These are phyloP conservation scores for Hedychridium roseum DNA, from an alignment of 2,888 invertebrate genomes.

Conservation along the genomic window DNA sequence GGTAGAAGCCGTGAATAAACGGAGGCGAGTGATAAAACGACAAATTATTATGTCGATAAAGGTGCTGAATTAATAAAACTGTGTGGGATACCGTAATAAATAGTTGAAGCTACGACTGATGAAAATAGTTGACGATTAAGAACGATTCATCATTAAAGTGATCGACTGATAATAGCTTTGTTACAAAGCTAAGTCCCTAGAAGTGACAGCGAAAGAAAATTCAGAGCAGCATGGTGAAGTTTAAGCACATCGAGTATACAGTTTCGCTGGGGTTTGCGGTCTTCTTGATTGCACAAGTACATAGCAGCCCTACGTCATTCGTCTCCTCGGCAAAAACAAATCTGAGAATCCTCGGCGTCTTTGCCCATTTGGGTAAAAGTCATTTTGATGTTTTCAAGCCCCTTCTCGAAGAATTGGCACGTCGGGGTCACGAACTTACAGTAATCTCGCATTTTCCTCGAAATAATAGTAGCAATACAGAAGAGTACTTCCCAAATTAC, in stretches of 20 bases:
- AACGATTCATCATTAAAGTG: not conserved
- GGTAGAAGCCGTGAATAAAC: no score
- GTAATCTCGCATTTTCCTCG: conserved; percentile 72
- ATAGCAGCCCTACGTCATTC: not conserved
- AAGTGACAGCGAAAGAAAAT: no score
- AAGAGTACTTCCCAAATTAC: conserved; percentile 67
- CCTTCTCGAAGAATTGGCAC: conserved; percentile 69
- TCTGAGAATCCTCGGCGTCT: conserved; percentile 70
- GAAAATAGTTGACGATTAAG: no score
- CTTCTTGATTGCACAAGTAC: not conserved
- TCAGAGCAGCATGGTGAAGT: not conserved
- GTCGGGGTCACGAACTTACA: conserved; percentile 73
- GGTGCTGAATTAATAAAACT: no score
- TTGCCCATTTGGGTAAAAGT: conserved; percentile 74
- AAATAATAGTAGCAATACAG: conserved; percentile 40
- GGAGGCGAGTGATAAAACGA: no score
- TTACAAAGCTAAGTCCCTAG: not conserved
- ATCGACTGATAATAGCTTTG: not conserved
- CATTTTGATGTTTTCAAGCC: conserved; percentile 74
- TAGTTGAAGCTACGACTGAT: no score
- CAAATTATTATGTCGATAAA: no score
- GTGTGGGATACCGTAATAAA: no score
- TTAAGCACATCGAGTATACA: no score
- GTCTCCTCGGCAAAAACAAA: not conserved
- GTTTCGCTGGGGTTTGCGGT: no score